Conservation (phyloP, 2,113 vertebrate genomes). For the Coracopsis vasa region DNA sequence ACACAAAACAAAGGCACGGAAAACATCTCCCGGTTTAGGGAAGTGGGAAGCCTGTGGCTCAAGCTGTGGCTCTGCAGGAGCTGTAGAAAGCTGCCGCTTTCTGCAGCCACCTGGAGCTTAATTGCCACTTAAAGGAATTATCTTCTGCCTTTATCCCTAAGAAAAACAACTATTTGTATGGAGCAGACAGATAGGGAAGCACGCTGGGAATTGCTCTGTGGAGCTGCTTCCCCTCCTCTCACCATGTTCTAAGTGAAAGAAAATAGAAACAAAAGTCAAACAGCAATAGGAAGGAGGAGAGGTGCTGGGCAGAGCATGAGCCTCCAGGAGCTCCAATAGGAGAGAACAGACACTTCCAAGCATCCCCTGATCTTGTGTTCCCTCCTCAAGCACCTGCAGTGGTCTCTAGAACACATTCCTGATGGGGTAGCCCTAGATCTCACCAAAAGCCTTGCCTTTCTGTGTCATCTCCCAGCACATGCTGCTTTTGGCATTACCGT, state of each 20-base stretch:
- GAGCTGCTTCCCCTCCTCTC: neutral
- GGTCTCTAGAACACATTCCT: neutral
- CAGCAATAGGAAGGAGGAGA: neutral
- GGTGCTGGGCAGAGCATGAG: neutral
- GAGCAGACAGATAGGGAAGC: neutral
- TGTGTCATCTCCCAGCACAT: neutral
- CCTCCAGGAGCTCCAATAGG: neutral
- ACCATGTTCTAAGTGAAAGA: neutral
- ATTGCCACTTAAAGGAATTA: slow-evolving; percentile 60
- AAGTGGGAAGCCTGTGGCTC: slow-evolving; percentile 1
- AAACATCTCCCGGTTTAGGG: neutral
- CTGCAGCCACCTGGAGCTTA: slow-evolving; percentile 40
- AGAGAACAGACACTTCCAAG: neutral
- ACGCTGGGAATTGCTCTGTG: neutral
- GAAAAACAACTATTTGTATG: slow-evolving; percentile 4
- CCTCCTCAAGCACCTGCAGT: neutral
- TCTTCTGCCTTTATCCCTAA: slow-evolving; percentile 10
- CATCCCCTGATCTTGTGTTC: neutral
- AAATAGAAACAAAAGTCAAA: neutral
- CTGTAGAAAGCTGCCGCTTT: slow-evolving; percentile 29
- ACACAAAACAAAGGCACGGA: neutral
- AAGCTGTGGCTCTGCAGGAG: slow-evolving; percentile 25
- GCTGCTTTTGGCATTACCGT: neutral
- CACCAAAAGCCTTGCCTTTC: neutral
- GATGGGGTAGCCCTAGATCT: rapidly evolving